Evolutionary conservation across 2,113 vertebrate genomes (phyloP).

Genomic region (Donacobius atricapilla): DNA sequence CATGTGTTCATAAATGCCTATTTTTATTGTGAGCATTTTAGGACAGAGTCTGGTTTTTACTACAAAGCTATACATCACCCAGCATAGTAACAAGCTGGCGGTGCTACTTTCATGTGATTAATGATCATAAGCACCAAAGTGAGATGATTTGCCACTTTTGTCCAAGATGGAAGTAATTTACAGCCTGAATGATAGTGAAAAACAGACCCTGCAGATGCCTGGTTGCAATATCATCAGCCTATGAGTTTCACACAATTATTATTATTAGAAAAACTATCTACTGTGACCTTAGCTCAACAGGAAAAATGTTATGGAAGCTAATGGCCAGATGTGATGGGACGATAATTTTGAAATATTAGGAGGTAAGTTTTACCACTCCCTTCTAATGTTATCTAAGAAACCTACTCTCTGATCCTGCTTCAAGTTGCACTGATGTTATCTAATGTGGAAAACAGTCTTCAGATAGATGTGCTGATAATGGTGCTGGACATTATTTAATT

Average conservation of each 20-base stretch:
- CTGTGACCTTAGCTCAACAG: neutral
- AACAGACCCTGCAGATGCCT: neutral
- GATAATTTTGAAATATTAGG: slow-evolving; percentile 8
- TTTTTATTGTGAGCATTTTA: slow-evolving; percentile 7
- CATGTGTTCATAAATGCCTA: neutral
- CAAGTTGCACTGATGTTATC: neutral
- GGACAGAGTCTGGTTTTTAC: neutral
- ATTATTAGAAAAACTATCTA: neutral
- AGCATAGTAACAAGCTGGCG: neutral
- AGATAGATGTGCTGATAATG: neutral
- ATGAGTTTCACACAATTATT: neutral
- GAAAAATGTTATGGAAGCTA: neutral
- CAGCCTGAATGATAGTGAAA: neutral
- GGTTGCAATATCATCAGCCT: neutral
- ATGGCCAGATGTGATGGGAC: neutral
- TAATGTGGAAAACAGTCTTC: neutral
- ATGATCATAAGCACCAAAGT: slow-evolving; percentile 24
- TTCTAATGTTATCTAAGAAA: neutral
- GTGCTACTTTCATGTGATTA: slow-evolving; percentile 8
- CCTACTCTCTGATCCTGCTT: neutral
- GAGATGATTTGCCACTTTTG: slow-evolving; percentile 37
- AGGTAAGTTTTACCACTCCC: neutral
- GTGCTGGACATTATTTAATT: neutral
- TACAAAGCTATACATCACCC: slow-evolving; percentile 19
- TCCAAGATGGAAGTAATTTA: slow-evolving; percentile 43